Percentiles rank a stretch among this genome's conserved stretches.
These are phyloP conservation scores for Grammomys dolichurus DNA, from an alignment of 2,113 vertebrate genomes.

Conservation along the genomic window DNA sequence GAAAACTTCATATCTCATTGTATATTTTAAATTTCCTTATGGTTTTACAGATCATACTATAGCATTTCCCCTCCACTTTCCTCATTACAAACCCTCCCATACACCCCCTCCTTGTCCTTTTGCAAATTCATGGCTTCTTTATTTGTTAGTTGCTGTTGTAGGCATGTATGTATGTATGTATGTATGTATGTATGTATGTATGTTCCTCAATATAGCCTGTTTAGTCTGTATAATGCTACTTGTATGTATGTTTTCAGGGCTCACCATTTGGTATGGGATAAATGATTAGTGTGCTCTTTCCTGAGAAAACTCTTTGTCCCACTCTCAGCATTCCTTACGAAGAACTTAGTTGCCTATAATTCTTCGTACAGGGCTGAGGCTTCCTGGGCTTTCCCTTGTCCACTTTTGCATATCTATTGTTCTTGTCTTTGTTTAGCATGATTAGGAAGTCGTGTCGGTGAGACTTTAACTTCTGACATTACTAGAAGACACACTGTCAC, in stretches of 20 bases:
- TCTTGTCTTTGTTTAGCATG: neutral
- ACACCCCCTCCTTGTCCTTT: neutral
- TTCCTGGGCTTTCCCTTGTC: neutral
- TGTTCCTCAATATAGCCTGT: neutral
- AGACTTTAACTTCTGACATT: neutral
- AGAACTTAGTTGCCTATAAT: neutral
- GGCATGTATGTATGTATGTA: neutral
- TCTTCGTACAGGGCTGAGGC: neutral
- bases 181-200: neutral
- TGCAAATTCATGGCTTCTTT: neutral
- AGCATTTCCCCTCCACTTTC: neutral
- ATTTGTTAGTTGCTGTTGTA: neutral
- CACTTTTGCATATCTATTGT: neutral
- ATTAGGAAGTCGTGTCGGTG: neutral
- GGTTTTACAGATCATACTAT: neutral
- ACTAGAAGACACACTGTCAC: neutral
- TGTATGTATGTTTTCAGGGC: neutral
- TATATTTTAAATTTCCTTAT: neutral
- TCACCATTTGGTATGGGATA: neutral
- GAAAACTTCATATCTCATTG: neutral
- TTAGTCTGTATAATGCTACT: neutral
- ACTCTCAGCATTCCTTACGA: no score
- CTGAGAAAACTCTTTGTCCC: neutral
- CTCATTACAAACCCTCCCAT: neutral
- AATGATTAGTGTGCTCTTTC: no score